phyloP scores from a whole-genome alignment of 2,113 vertebrate genomes.

The Cinclus cinclus region DNA sequence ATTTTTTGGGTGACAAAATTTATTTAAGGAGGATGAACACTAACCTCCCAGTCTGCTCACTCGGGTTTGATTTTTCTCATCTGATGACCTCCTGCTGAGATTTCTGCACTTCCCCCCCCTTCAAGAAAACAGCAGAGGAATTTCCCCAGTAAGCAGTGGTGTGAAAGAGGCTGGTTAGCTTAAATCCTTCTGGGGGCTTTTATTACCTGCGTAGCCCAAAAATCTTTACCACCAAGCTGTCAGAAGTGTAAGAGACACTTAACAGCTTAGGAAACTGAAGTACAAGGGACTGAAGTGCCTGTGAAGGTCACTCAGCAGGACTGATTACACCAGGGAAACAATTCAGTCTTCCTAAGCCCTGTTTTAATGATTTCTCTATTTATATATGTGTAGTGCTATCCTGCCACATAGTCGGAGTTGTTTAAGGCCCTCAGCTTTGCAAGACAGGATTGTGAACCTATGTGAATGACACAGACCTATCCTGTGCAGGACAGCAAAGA shows the following conservation, averaged over 20 bases:
- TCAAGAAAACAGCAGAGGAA: not conserved
- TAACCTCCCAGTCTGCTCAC: not conserved
- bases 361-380: not conserved
- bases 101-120: not conserved
- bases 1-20: not conserved
- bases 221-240: not conserved
- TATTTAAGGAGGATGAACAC: not conserved
- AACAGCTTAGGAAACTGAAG: not conserved
- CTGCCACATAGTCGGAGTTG: not conserved
- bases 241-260: not conserved
- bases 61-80: not conserved
- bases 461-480: rapidly evolving
- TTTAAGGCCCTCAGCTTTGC: not conserved
- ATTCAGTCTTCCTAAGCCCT: not conserved
- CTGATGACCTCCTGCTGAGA: not conserved
- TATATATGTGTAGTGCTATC: not conserved
- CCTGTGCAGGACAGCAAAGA: not conserved
- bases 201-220: not conserved
- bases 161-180: not conserved
- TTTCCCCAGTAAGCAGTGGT: not conserved
- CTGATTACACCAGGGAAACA: not conserved
- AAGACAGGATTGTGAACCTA: not conserved
- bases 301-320: not conserved
- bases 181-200: not conserved
- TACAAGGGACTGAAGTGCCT: not conserved